These are phyloP conservation scores for Enteromius thamalakanensis DNA, from an alignment of 2,797 vertebrate species.

Conservation along the genomic window DNA sequence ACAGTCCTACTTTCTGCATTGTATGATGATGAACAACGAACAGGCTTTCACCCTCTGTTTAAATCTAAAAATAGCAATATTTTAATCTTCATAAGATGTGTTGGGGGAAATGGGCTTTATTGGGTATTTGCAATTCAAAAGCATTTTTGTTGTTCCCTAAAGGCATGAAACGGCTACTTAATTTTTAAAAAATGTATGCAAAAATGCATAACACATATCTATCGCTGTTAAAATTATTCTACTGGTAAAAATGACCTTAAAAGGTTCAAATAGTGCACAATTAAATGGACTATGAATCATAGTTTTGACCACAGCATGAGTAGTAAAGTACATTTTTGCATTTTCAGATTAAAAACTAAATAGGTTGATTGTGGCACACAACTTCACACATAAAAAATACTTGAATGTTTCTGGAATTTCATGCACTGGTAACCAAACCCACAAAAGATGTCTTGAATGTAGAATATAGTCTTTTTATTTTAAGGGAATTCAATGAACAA, in stretches of 20 bases:
- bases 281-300: background rate
- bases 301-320: background rate
- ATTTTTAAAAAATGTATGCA: background rate
- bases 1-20: background rate
- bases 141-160: background rate
- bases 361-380: background rate
- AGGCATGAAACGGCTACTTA: background rate
- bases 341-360: slow-evolving; percentile 1
- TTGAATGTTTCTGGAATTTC: background rate
- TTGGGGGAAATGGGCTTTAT: slow-evolving; percentile 1
- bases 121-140: background rate
- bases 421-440: background rate
- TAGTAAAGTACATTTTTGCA: background rate
- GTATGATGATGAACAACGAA: background rate
- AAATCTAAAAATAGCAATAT: slow-evolving; percentile 6
- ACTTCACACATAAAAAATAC: background rate
- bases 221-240: background rate
- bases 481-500: background rate
- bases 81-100: background rate
- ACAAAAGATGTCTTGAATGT: background rate
- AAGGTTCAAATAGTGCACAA: background rate
- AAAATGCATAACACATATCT: background rate
- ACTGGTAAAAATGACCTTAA: background rate
- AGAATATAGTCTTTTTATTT: background rate
- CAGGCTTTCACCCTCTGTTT: background rate